These are phyloP conservation scores for Spondyliosoma cantharus DNA, from an alignment of 2,797 vertebrate species.

Conservation along the genomic window DNA sequence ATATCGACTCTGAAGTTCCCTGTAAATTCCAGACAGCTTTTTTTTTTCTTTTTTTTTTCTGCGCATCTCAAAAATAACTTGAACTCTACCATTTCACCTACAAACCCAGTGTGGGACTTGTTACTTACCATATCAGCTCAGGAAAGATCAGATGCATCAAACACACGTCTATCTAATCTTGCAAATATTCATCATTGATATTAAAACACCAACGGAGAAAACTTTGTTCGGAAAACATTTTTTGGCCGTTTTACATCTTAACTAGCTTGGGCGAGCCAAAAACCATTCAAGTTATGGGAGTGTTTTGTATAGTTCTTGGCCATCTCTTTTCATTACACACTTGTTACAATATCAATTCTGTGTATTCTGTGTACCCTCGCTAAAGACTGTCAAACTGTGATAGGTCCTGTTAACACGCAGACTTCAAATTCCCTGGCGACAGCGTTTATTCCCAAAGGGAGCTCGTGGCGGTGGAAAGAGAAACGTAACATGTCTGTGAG, in stretches of 20 bases:
- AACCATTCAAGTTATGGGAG: constrained; percentile 9
- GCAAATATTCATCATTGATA: not conserved
- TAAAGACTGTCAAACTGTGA: constrained; percentile 69
- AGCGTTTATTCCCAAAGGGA: constrained; percentile 63
- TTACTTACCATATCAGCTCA: constrained; percentile 10
- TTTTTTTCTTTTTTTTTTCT: not conserved
- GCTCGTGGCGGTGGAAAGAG: constrained; percentile 39
- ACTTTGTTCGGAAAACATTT: constrained; percentile 26
- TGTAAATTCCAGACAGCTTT: constrained; percentile 39
- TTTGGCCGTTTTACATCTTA: constrained; percentile 9
- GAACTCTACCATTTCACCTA: constrained; percentile 60
- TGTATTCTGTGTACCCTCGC: constrained; percentile 20
- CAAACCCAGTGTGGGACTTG: constrained; percentile 39
- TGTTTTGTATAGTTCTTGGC: constrained; percentile 33
- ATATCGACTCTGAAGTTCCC: constrained; percentile 67
- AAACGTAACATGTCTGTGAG: constrained; percentile 42
- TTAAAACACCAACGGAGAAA: constrained; percentile 14
- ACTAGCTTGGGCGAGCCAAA: constrained; percentile 13
- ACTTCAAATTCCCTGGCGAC: constrained; percentile 55
- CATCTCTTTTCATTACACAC: constrained; percentile 42
- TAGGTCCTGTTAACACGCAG: constrained; percentile 61
- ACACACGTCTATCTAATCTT: not conserved
- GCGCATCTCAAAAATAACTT: constrained; percentile 55
- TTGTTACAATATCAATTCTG: constrained; percentile 26
- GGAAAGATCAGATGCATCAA: constrained; percentile 23